Evolutionary conservation across 2,113 vertebrate genomes (phyloP), one percentile per base, ranked within the genome.

Genomic region (Strix uralensis): DNA sequence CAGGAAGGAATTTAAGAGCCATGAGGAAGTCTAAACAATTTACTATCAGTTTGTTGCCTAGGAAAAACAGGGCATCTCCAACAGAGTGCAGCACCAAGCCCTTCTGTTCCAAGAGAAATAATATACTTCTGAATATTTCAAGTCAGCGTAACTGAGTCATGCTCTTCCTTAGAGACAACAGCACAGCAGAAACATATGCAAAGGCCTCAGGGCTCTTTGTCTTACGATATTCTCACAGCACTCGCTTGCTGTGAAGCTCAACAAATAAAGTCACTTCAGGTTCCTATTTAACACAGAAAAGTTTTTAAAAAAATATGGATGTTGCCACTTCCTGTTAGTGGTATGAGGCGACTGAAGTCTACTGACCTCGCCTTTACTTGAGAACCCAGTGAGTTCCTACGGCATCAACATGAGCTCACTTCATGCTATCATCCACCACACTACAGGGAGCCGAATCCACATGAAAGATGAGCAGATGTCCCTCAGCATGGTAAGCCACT

Each of bases 401-500:
- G 2, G 92, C 81, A 90, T 5, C 84, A 58, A 71, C 74, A 93
- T 0, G 2, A 91, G 86, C 86, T 94, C 77, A 13, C 73, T 72
- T 58, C 70, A 9, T 1, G 44, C 87, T n/a, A 26, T 21, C 84
- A 85, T 46, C 95, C 27, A 44, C 73, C 83, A 83, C 74, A 2
- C 74, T 29, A 25, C 94, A 42, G 96, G 94, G 73, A 94, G 94
- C 86, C 72, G 94, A 69, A 62, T 34, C 78, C 74, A 65, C 32
- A 4, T 0, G 52, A 92, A 94, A 74, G 62, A 85, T 36, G 54
- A 95, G 92, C 96, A 97, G 97, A 95, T 94, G 92, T 95, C 96
- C 94, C 92, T 77, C 96, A 94, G 97, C 94, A 85, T 54, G 94
- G 86, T 87, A 94, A 92, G 92, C 65, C 62, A 58, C 83, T 95